phyloP scores from a whole-genome alignment of 2,797 vertebrate genomes.

The Amazona ochrocephala region DNA sequence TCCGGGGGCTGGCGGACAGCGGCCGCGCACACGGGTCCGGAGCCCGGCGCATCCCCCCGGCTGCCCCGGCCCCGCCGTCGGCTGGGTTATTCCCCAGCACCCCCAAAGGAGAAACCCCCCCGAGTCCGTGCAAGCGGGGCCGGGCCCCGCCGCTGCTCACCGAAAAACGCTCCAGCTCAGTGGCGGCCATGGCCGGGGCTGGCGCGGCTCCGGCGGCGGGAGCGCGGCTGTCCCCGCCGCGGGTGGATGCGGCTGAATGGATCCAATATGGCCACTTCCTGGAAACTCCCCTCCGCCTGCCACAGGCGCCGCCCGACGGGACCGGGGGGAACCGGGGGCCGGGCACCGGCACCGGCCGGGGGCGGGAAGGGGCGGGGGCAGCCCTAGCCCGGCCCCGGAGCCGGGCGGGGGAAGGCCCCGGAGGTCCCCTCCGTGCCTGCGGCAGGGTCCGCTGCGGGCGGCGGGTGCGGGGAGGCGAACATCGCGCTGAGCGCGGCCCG shows the following conservation, averaged over 20 bases:
- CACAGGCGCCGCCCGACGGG: slow-evolving; percentile 14
- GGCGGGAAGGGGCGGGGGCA: not conserved
- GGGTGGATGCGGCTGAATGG: slow-evolving; percentile 74
- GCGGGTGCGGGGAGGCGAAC: not conserved
- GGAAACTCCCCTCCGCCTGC: slow-evolving; percentile 80
- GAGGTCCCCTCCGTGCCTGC: not conserved
- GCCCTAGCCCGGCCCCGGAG: not conserved
- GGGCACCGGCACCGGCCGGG: not conserved
- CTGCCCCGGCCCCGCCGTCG: not conserved
- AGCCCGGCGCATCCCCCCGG: not conserved
- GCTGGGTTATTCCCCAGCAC: fast-evolving
- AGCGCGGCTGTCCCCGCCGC: slow-evolving; percentile 63
- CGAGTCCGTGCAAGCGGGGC: not conserved
- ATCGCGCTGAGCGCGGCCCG: not conserved
- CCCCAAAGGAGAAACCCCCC: not conserved
- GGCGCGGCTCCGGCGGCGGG: slow-evolving; percentile 43
- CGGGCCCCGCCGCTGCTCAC: slow-evolving; percentile 53
- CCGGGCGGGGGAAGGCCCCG: not conserved
- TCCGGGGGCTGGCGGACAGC: not conserved
- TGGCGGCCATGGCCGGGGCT: slow-evolving; percentile 63
- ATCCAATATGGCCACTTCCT: slow-evolving; percentile 90
- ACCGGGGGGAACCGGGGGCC: not conserved
- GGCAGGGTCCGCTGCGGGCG: not conserved
- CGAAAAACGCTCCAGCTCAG: slow-evolving; percentile 75
- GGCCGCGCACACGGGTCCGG: not conserved